A percentile compares a stretch with the other conserved stretches of the same genome.
Evolutionary conservation across 2,113 vertebrate genomes (phyloP).

Genomic region (Mirza zaza): DNA sequence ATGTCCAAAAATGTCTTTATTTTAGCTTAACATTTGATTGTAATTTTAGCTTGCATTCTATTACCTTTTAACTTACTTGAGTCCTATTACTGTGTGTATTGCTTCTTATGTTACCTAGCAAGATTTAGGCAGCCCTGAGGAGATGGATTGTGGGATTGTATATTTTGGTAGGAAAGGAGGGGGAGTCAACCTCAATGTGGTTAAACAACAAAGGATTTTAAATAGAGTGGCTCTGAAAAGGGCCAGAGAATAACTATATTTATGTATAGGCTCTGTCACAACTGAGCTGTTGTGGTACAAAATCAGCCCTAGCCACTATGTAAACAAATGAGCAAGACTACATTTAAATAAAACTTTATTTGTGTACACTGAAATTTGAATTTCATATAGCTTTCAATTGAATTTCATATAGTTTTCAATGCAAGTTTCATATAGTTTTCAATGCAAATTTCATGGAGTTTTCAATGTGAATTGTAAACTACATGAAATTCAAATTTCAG

Average conservation of each 20-base stretch:
- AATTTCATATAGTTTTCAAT: neutral
- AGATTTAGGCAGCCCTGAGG: neutral
- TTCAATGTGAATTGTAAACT: no score
- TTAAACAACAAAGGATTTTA: slow-evolving; percentile 30
- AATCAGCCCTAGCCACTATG: neutral
- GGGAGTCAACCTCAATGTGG: neutral
- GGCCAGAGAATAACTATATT: neutral
- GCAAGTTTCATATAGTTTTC: no score
- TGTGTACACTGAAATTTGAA: neutral
- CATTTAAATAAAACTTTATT: neutral
- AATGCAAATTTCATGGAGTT: no score
- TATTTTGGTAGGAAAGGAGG: neutral
- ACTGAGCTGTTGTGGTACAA: neutral
- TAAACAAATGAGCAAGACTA: neutral
- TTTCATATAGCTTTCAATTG: neutral
- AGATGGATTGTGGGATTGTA: neutral
- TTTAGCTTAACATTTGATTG: slow-evolving; percentile 21
- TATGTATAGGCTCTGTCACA: neutral
- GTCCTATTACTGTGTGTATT: slow-evolving; percentile 20
- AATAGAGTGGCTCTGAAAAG: neutral
- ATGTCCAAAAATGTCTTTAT: neutral
- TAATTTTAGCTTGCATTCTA: slow-evolving; percentile 1
- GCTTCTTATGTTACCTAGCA: neutral
- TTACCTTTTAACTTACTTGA: slow-evolving; percentile 49
- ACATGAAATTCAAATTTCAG: neutral